Conservation (phyloP, 2,888 invertebrate genomes). For the Caenorhabditis japonica region DNA sequence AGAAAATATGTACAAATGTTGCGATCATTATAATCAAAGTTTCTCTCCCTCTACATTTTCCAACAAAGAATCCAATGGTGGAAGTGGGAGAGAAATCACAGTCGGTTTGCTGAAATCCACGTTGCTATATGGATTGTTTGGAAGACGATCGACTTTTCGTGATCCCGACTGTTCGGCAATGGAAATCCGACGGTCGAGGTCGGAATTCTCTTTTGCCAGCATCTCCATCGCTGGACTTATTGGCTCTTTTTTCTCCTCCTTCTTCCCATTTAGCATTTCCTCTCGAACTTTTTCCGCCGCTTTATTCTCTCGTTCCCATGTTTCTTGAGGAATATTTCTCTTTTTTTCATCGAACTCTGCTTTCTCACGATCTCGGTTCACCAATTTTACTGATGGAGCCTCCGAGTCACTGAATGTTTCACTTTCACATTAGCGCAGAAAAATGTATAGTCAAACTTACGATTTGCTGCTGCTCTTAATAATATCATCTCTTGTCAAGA, state of each 20-base stretch:
- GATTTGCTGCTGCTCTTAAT: constrained; percentile 38
- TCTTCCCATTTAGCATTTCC: constrained; percentile 13
- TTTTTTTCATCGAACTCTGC: constrained; percentile 46
- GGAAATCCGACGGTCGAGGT: constrained; percentile 18
- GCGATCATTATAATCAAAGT: too few species aligned
- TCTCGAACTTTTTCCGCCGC: constrained; percentile 28
- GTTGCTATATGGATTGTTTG: constrained; percentile 55
- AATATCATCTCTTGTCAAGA: constrained; percentile 50
- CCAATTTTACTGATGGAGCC: constrained; percentile 11
- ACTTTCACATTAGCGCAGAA: neutral
- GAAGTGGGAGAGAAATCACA: constrained; percentile 50
- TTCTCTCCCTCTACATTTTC: too few species aligned
- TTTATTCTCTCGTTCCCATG: constrained; percentile 43
- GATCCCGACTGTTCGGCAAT: constrained; percentile 11
- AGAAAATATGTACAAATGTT: too few species aligned
- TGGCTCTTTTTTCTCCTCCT: constrained; percentile 11
- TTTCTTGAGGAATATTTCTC: constrained; percentile 32
- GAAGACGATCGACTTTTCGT: constrained; percentile 39
- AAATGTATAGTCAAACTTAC: constrained; percentile 13
- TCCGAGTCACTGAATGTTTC: neutral
- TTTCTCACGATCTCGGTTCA: constrained; percentile 20
- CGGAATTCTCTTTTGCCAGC: constrained; percentile 27
- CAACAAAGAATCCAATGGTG: constrained; percentile 29
- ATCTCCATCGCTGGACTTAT: constrained; percentile 30
- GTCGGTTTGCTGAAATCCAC: constrained; percentile 57